Evolutionary conservation across 2,888 invertebrate species (phyloP).

Genomic region (Tetragonisca angustula): DNA sequence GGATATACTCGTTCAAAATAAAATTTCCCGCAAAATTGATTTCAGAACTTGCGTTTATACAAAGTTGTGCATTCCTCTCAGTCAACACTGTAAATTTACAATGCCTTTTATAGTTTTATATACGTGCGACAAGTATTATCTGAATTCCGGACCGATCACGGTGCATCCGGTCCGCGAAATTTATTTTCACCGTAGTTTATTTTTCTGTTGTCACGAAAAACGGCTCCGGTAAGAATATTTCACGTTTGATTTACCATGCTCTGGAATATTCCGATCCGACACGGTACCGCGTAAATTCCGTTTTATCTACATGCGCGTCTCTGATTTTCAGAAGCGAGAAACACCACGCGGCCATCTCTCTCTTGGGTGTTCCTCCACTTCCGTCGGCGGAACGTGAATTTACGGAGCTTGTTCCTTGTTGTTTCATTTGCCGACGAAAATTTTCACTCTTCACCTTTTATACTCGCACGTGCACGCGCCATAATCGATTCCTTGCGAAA

Average conservation of each 20-base stretch:
- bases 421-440: background rate
- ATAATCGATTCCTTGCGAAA: background rate
- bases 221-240: slow-evolving; percentile 7
- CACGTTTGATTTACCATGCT: slow-evolving; percentile 35
- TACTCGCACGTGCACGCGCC: background rate
- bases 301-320: slow-evolving; percentile 15
- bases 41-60: no score
- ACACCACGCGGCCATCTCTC: slow-evolving; percentile 8
- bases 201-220: background rate
- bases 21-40: no score
- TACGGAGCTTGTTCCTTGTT: background rate
- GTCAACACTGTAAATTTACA: background rate
- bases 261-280: slow-evolving; percentile 25
- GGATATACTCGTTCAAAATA: no score
- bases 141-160: background rate
- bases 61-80: no score
- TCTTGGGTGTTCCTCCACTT: background rate
- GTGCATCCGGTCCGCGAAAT: background rate
- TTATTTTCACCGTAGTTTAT: background rate
- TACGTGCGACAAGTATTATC: background rate
- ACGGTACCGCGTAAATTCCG: slow-evolving; percentile 34
- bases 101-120: background rate
- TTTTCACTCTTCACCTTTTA: no score
- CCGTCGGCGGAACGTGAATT: background rate
- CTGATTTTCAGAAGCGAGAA: slow-evolving; percentile 30